Base-by-base conservation (phyloP, 2,888 invertebrate genomes). In the Argynnis bischoffii region DNA sequence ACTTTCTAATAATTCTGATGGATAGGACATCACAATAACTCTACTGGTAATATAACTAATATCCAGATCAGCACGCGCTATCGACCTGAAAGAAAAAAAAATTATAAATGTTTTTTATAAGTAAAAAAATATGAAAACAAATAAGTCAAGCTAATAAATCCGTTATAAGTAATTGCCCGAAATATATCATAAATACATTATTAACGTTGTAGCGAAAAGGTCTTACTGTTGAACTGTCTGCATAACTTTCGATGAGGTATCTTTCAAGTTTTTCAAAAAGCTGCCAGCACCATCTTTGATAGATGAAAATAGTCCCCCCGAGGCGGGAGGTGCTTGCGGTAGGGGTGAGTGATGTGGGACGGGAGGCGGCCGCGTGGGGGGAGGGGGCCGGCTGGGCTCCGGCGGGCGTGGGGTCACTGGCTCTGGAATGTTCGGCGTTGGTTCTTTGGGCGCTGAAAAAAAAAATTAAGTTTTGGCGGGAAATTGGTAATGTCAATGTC, bases 171-270 rank as follows among this genome's bases (percentile, higher is more conserved):
- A 5, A 31, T 31, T 55, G 26, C 26, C 14, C 55, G 26, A 53
- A 56, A 50, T 55, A 66, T 47, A 41, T 51, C 63, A 46, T 41
- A 46, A 60, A 57, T 6, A 8, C n/a, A 31, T 15, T 26, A 55
- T 26, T 55, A 31, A 14, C 15, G 2, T 11, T 16, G 1, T 41
- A 41, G 35, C 6, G 8, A 16, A 41, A 50, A 50, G 47, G 54
- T 94, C 95, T 94, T 83, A 96, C 94, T 98, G 97, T 85, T 98
- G 98, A 74, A 99, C 97, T 50, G 98, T 97, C 85, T 99, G 98
- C 96, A 99, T 98, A 54, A 99, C 98, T 93, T 98, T 99, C 50
- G 96, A 96, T 21, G 99, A 98, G 0, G 98, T 99, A 81, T 99
- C 99, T 86, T 98, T 98, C 41, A 99, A 91, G 82, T 98, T 99